phyloP scores from a whole-genome alignment of 2,888 invertebrate genomes.

The Dimorphilus gyrociliatus region DNA sequence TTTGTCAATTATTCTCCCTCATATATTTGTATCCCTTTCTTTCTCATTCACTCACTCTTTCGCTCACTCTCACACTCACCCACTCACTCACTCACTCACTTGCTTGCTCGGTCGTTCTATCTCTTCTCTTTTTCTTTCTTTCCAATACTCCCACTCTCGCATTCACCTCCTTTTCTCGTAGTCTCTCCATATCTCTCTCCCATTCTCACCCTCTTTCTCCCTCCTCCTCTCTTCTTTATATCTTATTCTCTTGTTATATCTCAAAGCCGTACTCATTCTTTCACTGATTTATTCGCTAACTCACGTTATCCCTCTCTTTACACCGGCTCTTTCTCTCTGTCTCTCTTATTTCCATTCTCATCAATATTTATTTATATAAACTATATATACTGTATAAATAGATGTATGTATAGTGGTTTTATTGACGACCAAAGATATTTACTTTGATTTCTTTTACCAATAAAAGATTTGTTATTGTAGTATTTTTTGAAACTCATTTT shows the following conservation, averaged over 20 bases:
- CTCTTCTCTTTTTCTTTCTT: too few species aligned
- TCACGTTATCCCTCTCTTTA: too few species aligned
- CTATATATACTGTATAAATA: constrained; percentile 3
- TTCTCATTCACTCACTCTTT: constrained; percentile 5
- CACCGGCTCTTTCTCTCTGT: constrained; percentile 7
- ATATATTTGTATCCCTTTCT: constrained; percentile 5
- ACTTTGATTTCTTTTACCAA: neutral
- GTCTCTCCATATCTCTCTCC: constrained; percentile 3
- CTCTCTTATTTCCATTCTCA: constrained; percentile 4
- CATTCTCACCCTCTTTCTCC: constrained; percentile 1
- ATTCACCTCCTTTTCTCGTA: constrained; percentile 2
- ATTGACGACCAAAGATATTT: too few species aligned
- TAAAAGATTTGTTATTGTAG: too few species aligned
- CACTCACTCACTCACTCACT: constrained; percentile 3
- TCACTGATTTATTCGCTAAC: too few species aligned
- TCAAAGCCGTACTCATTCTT: too few species aligned
- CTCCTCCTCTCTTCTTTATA: neutral
- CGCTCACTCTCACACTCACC: constrained; percentile 6
- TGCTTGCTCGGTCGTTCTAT: too few species aligned
- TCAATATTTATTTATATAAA: constrained; percentile 4
- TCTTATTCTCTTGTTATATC: constrained; percentile 7
- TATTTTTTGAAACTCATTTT: too few species aligned
- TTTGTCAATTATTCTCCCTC: too few species aligned
- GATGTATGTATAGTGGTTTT: constrained; percentile 2
- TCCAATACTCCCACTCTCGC: too few species aligned